phyloP scores from a whole-genome alignment of 2,113 vertebrate genomes.

The Prionailurus viverrinus region DNA sequence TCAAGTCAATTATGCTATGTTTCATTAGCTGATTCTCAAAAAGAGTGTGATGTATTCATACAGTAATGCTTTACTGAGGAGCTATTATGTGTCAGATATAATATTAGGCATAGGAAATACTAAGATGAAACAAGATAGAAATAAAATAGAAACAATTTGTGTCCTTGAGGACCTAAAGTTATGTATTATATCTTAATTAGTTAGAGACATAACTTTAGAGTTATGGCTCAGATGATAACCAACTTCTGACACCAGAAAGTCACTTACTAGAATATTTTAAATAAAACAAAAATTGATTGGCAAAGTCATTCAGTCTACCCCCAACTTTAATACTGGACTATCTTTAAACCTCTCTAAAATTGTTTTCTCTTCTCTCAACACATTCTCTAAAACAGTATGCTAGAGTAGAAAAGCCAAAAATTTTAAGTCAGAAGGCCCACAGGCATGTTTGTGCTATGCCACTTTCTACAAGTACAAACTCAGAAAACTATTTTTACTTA shows the following conservation, averaged over 20 bases:
- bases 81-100: not conserved
- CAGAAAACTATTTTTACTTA: not conserved
- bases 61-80: not conserved
- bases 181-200: not conserved
- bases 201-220: not conserved
- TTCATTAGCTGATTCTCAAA: slow-evolving; percentile 20
- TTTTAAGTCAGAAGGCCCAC: not conserved
- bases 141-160: not conserved
- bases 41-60: not conserved
- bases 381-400: not conserved
- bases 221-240: not conserved
- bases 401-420: not conserved
- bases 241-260: not conserved
- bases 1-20: slow-evolving; percentile 8
- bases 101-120: not conserved
- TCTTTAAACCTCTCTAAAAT: not conserved
- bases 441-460: not conserved
- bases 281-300: not conserved
- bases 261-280: not conserved
- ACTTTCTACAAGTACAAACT: not conserved
- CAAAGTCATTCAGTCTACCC: not conserved
- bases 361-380: not conserved
- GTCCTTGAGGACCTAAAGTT: not conserved
- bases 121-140: not conserved
- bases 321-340: not conserved